A percentile compares a stretch with the other conserved stretches of the same genome.
These are phyloP conservation scores for Trichopria drosophilae DNA, from an alignment of 2,888 invertebrate genomes.

Conservation along the genomic window DNA sequence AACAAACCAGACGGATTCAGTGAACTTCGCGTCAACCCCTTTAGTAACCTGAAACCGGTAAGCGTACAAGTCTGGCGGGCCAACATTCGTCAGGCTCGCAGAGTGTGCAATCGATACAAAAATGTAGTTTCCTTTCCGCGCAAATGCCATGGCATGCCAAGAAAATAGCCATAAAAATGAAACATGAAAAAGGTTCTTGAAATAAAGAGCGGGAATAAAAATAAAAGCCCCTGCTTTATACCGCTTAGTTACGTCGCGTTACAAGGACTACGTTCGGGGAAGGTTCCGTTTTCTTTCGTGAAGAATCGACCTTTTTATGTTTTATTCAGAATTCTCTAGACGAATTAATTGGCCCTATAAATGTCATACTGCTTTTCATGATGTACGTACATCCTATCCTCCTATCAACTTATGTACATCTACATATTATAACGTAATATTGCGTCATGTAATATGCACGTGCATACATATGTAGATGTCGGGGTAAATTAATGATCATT, in stretches of 20 bases:
- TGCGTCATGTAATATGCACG: no score
- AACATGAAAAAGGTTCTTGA: constrained; percentile 16
- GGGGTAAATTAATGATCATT: no score
- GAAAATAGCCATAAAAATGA: constrained; percentile 19
- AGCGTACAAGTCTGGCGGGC: constrained; percentile 23
- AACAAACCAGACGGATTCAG: constrained; percentile 3
- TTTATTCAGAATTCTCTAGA: no score
- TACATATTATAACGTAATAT: no score
- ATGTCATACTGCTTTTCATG: no score
- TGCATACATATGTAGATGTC: no score
- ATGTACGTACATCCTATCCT: no score
- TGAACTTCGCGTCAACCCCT: constrained; percentile 19
- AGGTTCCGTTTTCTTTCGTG: no score
- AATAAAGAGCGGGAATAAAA: constrained; percentile 9
- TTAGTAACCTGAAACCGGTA: constrained; percentile 30
- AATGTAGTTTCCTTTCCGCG: constrained; percentile 29
- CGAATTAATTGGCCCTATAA: no score
- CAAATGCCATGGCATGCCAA: constrained; percentile 12
- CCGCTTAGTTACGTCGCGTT: constrained; percentile 34
- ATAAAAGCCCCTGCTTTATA: constrained; percentile 30
- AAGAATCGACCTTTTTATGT: no score
- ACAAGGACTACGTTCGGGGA: constrained; percentile 42
- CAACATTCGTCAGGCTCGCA: constrained; percentile 28
- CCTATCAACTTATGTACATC: no score
- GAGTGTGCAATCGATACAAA: constrained; percentile 34